phyloP scores from a whole-genome alignment of 2,113 vertebrate species.

The Silurus meridionalis region DNA sequence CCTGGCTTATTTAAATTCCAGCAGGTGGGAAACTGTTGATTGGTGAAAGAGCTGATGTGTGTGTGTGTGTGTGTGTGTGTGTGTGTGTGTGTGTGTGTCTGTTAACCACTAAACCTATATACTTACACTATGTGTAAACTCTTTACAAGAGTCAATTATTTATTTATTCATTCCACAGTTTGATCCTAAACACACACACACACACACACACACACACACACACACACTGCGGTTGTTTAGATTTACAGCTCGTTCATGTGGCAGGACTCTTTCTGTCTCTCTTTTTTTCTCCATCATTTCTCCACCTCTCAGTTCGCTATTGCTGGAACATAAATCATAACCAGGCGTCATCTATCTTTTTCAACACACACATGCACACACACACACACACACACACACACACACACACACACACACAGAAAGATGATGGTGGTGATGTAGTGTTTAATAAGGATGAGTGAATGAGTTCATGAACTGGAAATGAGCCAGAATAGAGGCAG shows the following conservation, averaged over 20 bases:
- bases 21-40: conserved; percentile 37
- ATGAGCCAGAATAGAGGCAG: conserved; percentile 28
- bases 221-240: conserved; percentile 41
- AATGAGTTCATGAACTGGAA: conserved; percentile 34
- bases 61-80: background rate
- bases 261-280: conserved; percentile 54
- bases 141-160: conserved; percentile 5
- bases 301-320: conserved; percentile 62
- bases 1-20: conserved; percentile 8
- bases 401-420: too few species aligned
- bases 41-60: background rate
- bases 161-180: conserved; percentile 20
- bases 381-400: conserved; percentile 19
- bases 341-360: conserved; percentile 46
- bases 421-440: background rate
- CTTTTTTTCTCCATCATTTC: conserved; percentile 65
- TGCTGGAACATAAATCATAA: conserved; percentile 58
- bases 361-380: conserved; percentile 52
- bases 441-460: conserved; percentile 29
- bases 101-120: background rate
- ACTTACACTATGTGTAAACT: background rate
- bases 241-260: conserved; percentile 63
- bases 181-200: conserved; percentile 5
- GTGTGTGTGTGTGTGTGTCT: background rate
- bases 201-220: background rate